phyloP scores from a whole-genome alignment of 2,113 vertebrate genomes.

The Oxyruncus cristatus region DNA sequence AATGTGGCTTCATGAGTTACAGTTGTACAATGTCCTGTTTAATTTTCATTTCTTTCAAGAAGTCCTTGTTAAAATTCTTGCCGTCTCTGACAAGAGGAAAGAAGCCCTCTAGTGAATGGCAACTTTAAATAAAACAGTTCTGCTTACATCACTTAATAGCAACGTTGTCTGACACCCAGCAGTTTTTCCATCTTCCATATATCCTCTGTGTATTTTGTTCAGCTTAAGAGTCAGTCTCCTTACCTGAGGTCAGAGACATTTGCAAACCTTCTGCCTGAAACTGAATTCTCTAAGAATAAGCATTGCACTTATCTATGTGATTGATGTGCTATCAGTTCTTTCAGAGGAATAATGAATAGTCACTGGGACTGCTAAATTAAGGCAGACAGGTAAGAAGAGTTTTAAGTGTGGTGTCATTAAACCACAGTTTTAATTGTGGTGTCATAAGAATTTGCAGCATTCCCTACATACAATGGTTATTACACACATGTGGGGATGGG shows the following conservation, averaged over 20 bases:
- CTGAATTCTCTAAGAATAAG: neutral
- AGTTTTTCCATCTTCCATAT: neutral
- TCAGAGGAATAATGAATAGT: neutral
- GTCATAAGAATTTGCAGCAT: neutral
- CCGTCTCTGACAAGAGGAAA: neutral
- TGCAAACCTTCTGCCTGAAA: neutral
- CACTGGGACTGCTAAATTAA: neutral
- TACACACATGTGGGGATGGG: neutral
- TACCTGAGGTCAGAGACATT: neutral
- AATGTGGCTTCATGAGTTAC: neutral
- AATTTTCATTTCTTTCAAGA: neutral
- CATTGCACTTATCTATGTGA: neutral
- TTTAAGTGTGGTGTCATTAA: neutral
- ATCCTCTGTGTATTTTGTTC: neutral
- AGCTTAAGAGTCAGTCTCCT: neutral
- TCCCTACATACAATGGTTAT: neutral
- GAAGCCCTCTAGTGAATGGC: neutral
- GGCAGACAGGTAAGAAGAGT: neutral
- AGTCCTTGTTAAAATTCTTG: neutral
- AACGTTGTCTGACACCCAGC: neutral
- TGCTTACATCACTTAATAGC: neutral
- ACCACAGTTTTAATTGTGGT: neutral
- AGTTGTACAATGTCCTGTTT: neutral
- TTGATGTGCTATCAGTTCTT: neutral
- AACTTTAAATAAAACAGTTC: neutral